Evolutionary conservation across 2,113 vertebrate species (phyloP).

Genomic region (Pipa parva): DNA sequence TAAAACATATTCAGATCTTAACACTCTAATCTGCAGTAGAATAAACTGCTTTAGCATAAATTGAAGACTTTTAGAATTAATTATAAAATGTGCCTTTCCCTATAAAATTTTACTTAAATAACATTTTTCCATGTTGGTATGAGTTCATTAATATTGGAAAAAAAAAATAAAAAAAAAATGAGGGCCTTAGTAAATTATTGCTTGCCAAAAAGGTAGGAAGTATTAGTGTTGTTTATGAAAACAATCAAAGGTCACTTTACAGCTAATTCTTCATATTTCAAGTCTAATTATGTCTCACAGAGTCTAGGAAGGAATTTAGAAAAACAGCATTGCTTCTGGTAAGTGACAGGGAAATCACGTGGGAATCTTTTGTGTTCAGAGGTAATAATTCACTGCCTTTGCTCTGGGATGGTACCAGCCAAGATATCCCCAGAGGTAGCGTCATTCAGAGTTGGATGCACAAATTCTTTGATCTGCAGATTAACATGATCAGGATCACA

Average conservation of each 20-base stretch:
- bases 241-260: slow-evolving; percentile 53
- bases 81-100: background rate
- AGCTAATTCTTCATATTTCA: slow-evolving; percentile 59
- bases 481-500: slow-evolving; percentile 79
- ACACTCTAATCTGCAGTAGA: too few relatives aligned
- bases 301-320: slow-evolving; percentile 65
- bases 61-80: background rate
- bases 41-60: too few relatives aligned
- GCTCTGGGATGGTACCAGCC: slow-evolving; percentile 74
- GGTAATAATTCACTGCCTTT: slow-evolving; percentile 87
- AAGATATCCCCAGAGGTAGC: slow-evolving; percentile 75
- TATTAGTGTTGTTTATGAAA: slow-evolving; percentile 54
- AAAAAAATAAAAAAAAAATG: background rate
- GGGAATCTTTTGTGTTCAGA: slow-evolving; percentile 87
- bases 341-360: slow-evolving; percentile 71
- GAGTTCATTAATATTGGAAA: background rate
- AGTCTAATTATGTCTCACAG: slow-evolving; percentile 63
- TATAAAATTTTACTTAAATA: background rate
- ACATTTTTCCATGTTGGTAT: background rate
- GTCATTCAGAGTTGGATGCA: slow-evolving; percentile 70
- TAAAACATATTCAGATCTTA: too few relatives aligned
- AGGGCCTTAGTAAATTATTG: slow-evolving; percentile 11
- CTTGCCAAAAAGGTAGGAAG: slow-evolving; percentile 32
- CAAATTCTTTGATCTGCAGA: slow-evolving; percentile 77
- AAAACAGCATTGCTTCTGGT: slow-evolving; percentile 65